Evolutionary conservation across 2,888 invertebrate species (phyloP), one percentile per base, ranked within the genome.

Genomic region (Platycheirus rosarum): DNA sequence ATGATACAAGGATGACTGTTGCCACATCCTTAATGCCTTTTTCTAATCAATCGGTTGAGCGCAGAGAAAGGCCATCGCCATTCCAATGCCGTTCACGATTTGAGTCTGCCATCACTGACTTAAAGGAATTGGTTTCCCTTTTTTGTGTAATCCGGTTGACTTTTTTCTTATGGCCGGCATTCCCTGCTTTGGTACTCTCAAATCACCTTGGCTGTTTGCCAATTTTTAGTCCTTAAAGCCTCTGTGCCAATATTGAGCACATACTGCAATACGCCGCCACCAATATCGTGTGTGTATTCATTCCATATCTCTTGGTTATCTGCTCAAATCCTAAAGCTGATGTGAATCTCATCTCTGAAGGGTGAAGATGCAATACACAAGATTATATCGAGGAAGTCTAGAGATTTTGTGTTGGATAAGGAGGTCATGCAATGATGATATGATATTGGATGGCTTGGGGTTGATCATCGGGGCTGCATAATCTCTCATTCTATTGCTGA

Each of bases 1-100:
- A 70, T 76, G 71, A 75, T 68, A 62, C 69, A 18, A 60, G 71
- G 75, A 76, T 66, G 74, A 60, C 60, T 60, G 44, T 60, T 60
- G 60, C 60, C 60, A 62, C 76, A 76, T 78, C 78, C 84, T 84
- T 85, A 84, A 85, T 84, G 84, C 68, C 65, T 75, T 78, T 85
- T 84, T 63, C 82, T 85, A 85, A 85, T 85, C 85, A 85, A 85
- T 85, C 78, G 85, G 63, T 76, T 65, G 74, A 60, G 78, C 66
- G 68, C 71, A 74, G 65, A 63, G 66, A 69, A 69, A 42, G 66
- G 46, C 73, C 62, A 66, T 55, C 69, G 23, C 20, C 16, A 20
- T 35, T n/a, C 37, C 37, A 0, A 2, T n/a, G n/a, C n/a, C n/a
- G n/a, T n/a, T 8, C 48, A n/a, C n/a, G 18, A 37, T 20, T 0